Evolutionary conservation across 35 echinoderm and acorn worm genomes (phyloP).

Genomic region (Holothuria glaberrima): DNA sequence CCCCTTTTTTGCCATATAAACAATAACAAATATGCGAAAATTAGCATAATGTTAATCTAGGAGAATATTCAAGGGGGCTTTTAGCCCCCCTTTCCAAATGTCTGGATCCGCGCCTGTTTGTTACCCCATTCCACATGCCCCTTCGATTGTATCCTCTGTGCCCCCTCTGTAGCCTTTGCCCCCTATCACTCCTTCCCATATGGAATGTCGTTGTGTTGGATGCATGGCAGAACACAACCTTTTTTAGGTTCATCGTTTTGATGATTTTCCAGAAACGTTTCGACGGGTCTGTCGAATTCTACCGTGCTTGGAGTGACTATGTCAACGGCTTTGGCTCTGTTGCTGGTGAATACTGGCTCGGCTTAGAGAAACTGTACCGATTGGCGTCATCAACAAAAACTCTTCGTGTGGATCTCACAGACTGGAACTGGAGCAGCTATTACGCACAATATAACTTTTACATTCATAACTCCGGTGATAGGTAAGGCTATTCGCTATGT

Average conservation of each 20-base stretch:
- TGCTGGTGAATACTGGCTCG: conserved; percentile 78
- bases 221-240: no score
- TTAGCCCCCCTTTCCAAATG: no score
- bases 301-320: conserved; percentile 78
- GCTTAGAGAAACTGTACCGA: conserved; percentile 71
- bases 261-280: conserved; percentile 10
- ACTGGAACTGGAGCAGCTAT: conserved; percentile 47
- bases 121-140: no score
- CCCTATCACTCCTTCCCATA: no score
- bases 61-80: no score
- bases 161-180: no score
- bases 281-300: conserved; percentile 63
- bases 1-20: no score
- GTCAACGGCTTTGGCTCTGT: conserved; percentile 82
- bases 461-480: conserved; percentile 58
- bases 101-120: no score
- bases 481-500: no score
- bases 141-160: neutral
- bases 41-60: no score
- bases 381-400: conserved; percentile 56
- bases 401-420: conserved; percentile 66
- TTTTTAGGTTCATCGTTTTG: neutral
- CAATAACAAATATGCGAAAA: no score
- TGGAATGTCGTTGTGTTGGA: no score
- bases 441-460: conserved; percentile 76